Conservation (phyloP, 2,797 vertebrate species). For the Myotis planiceps region DNA sequence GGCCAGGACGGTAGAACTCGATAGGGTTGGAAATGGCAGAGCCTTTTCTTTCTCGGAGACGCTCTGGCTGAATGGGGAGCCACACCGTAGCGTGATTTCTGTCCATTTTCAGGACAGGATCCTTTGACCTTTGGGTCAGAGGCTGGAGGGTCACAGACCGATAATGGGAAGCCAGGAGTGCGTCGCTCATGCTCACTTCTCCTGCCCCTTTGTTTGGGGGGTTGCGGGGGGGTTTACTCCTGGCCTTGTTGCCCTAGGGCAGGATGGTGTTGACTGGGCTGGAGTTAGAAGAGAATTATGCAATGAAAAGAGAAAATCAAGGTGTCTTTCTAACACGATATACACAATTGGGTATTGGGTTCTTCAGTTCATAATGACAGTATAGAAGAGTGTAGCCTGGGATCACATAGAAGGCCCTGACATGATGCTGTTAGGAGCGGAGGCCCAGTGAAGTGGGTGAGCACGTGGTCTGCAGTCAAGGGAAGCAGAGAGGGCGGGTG, state of each 20-base stretch:
- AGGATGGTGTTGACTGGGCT: background rate
- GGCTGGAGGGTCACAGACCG: background rate
- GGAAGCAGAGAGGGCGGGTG: background rate
- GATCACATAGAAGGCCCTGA: background rate
- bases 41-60: background rate
- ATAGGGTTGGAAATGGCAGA: slow-evolving; percentile 9
- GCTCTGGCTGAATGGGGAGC: background rate
- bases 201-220: background rate
- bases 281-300: background rate
- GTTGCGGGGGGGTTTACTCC: background rate
- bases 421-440: background rate
- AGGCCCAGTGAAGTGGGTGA: background rate
- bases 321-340: background rate
- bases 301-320: background rate
- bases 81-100: background rate
- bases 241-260: background rate
- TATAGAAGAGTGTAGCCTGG: background rate
- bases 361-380: background rate
- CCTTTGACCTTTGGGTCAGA: slow-evolving; percentile 12
- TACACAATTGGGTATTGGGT: background rate
- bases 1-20: background rate
- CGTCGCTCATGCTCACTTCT: background rate
- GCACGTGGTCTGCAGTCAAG: background rate
- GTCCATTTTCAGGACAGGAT: background rate
- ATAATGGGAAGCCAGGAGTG: background rate